phyloP scores from a whole-genome alignment of 1,140 invertebrate species.

The Rhynchophorus ferrugineus region DNA sequence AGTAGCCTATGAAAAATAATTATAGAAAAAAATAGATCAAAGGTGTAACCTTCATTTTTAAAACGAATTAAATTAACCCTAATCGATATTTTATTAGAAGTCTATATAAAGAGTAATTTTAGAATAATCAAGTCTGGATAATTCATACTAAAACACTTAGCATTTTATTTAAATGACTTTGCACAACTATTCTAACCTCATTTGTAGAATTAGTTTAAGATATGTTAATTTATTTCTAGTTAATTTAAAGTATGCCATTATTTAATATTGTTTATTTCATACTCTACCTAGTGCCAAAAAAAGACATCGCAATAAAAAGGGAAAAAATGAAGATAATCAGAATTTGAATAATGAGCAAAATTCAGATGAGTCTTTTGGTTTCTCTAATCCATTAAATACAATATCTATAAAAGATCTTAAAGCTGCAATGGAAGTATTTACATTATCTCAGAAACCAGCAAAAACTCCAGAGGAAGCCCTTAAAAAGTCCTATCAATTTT shows the following conservation, averaged over 20 bases:
- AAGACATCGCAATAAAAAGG: constrained; percentile 26
- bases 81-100: constrained; percentile 8
- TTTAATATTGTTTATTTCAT: constrained; percentile 5
- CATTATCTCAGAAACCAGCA: constrained; percentile 65
- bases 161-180: not conserved
- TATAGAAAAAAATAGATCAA: not conserved
- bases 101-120: no score
- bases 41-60: constrained; percentile 1
- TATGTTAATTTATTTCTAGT: not conserved
- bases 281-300: constrained; percentile 30
- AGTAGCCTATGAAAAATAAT: not conserved
- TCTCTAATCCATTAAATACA: constrained; percentile 34
- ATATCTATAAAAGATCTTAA: constrained; percentile 62
- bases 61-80: not conserved
- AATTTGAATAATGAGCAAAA: constrained; percentile 16
- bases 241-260: no score
- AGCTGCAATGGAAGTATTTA: constrained; percentile 78
- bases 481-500: constrained; percentile 89
- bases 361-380: not conserved
- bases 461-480: constrained; percentile 69
- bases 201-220: constrained; percentile 3
- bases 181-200: constrained; percentile 4
- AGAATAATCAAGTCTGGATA: no score
- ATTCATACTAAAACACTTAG: no score
- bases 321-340: constrained; percentile 20